A percentile compares a stretch with the other conserved stretches of the same genome.
phyloP scores from a whole-genome alignment of 92 coral and sea anemone species.

The Zoanthus sansibaricus region DNA sequence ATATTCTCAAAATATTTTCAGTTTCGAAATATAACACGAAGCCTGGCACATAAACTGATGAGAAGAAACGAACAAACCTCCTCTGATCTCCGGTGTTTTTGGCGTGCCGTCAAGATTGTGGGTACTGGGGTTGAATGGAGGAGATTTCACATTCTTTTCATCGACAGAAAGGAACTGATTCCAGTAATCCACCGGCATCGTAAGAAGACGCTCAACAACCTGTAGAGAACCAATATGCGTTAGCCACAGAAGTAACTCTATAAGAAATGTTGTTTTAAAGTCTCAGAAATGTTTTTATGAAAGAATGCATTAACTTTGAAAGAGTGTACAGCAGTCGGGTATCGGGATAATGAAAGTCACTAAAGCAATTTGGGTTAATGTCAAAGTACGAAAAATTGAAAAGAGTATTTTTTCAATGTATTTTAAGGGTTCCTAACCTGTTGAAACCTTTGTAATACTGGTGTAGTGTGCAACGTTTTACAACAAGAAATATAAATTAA shows the following conservation, averaged over 20 bases:
- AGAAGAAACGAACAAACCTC: constrained; percentile 54
- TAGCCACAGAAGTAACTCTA: not conserved
- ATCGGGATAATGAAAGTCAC: too few species aligned
- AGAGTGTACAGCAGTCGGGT: too few species aligned
- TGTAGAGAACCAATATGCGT: not conserved
- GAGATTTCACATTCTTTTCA: constrained; percentile 88
- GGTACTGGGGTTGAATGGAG: constrained; percentile 92
- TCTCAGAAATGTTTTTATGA: too few species aligned
- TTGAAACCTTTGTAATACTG: too few species aligned
- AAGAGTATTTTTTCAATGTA: too few species aligned
- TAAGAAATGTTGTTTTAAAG: not conserved
- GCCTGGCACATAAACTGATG: not conserved
- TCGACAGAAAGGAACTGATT: constrained; percentile 82
- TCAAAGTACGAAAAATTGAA: too few species aligned
- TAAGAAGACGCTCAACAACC: constrained; percentile 80
- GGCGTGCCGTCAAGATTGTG: constrained; percentile 93
- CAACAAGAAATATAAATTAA: too few species aligned
- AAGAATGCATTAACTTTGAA: too few species aligned
- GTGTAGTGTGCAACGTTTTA: too few species aligned
- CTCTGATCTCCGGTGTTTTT: constrained; percentile 84
- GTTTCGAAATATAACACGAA: not conserved
- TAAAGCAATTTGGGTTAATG: too few species aligned
- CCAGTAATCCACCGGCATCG: constrained; percentile 97
- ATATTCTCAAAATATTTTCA: too few species aligned
- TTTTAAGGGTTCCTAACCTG: too few species aligned